Base-by-base conservation (phyloP, 2,888 invertebrate species). In the Heliconius ethilla region DNA sequence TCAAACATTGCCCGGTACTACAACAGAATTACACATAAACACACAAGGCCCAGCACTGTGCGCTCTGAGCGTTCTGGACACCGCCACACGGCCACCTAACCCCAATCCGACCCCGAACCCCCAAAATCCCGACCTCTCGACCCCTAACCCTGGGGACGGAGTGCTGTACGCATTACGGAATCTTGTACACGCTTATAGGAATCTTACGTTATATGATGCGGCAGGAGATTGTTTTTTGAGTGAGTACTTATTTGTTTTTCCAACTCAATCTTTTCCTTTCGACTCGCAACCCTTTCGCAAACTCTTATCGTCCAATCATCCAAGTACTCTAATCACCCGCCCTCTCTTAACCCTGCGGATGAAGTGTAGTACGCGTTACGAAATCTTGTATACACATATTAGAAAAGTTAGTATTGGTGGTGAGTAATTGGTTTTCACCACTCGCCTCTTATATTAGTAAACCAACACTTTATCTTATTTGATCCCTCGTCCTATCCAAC, bases 1-100 rank as follows among this genome's bases (percentile, higher is more conserved):
- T 0, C 91, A 91, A 81, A 86, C 86, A 0, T 80, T 87, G 0
- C 94, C 94, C 2, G 93, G 93, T 0, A 84, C 90, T 0, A 70
- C 80, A 1, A 87, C 90, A 0, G 85, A 87, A 0, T 85, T 95
- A 0, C 87, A 87, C 11, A 73, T 94, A 0, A 81, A 85, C 0
- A 90, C 92, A 0, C 84, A 89, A 0, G 93, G 92, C 0, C 92
- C 93, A 0, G 92, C 94, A 0, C 86, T 94, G 0, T 95, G 94
- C 77, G 91, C 91, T 0, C 87, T 94, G 5, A 84, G 92, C 0
- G 94, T 88, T 0, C 75, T 91, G 5, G 93, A 93, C 79, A 82
- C 70, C 10, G 76, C 63, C 29, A 40, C 70, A 5, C 45, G 69
- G 9, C 18, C 69, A 15, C 69, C 69, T 1, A 45, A 25, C 40